A percentile compares a stretch with the other conserved stretches of the same genome.
Evolutionary conservation across 2,113 vertebrate species (phyloP).

Genomic region (Lasiurus cinereus): DNA sequence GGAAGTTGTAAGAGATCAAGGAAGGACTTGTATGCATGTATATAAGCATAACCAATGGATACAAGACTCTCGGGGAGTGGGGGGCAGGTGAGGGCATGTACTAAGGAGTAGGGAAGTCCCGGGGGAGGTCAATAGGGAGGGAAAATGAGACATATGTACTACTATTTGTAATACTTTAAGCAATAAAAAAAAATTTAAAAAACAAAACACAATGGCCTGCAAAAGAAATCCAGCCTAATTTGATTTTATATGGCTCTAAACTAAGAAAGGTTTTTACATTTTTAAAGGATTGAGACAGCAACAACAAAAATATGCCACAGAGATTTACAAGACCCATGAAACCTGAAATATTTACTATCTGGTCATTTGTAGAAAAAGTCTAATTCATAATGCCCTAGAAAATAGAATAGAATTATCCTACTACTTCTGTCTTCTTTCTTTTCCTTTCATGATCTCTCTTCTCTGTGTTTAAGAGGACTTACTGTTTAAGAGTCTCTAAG

Average conservation of each 20-base stretch:
- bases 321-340: neutral
- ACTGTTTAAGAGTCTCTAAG: neutral
- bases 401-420: neutral
- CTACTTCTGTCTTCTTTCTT: neutral
- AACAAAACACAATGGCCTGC: neutral
- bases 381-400: neutral
- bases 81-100: no score
- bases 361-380: neutral
- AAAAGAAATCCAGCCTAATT: neutral
- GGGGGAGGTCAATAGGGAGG: no score
- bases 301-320: neutral
- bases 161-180: no score
- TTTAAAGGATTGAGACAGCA: neutral
- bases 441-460: neutral
- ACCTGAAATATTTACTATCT: constrained; percentile 27
- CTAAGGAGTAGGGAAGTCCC: no score
- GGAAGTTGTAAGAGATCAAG: no score
- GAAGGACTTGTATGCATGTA: no score
- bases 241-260: neutral
- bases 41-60: no score
- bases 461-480: neutral
- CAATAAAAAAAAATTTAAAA: neutral
- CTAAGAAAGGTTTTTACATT: neutral
- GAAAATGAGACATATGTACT: no score
- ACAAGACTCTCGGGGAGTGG: no score